Evolutionary conservation across 2,888 invertebrate species (phyloP), one percentile per base, ranked within the genome.

Genomic region (Leucoptera coffeella): DNA sequence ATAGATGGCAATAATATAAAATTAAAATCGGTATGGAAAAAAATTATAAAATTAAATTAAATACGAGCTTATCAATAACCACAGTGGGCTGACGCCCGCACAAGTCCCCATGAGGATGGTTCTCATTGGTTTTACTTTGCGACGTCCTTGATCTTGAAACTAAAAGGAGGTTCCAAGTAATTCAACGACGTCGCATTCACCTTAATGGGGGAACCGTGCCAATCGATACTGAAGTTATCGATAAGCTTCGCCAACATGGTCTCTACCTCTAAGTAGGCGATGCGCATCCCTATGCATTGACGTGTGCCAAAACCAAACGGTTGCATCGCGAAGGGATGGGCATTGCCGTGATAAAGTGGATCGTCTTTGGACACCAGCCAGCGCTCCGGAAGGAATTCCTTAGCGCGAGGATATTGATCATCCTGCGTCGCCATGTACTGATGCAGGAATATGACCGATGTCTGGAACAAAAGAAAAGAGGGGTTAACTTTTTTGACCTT

Each of bases 341-440:
- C 52, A 12, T 61, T 52, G 19, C 62, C 60, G 21, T 72, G 55
- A 32, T 54, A 45, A n/a, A 67, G 32, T 5, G 53, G 49, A 20
- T 62, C 54, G 4, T 37, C 36, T 32, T 58, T 57, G 0, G 50
- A 46, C 9, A 38, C 38, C 2, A 74, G 35, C 89, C 89, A 91
- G 23, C 91, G 59, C 44, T 89, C 87, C 0, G 90, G 89, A 22
- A 80, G 46, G 42, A 77, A 90, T 29, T 78, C 65, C 0, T 60
- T 41, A 4, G 82, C 61, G n/a, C 69, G 56, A 1, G 75, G 64
- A 40, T 80, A 86, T 36, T 84, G 76, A 28, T 75, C 54, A 9
- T 81, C 80, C 41, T 73, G 72, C 37, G 74, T 58, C 26, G 80
- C 76, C 38, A 81, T 74, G 10, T 77, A 73, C 41, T 80, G 77